phyloP scores from a whole-genome alignment of 1,140 invertebrate species.

The Cecropterus lyciades region DNA sequence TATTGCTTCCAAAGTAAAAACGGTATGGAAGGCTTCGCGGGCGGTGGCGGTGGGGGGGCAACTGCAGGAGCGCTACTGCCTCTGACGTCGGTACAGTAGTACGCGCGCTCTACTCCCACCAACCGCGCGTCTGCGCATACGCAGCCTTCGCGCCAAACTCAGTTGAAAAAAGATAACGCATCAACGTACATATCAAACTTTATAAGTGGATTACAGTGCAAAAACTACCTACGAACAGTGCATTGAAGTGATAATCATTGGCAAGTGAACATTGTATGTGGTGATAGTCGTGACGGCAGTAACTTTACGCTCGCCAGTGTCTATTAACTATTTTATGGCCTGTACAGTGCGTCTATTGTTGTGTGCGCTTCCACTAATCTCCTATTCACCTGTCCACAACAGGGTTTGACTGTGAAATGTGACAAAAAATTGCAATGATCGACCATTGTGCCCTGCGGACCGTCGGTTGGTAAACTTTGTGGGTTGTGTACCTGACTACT shows the following conservation, averaged over 20 bases:
- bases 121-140: slow-evolving; percentile 67
- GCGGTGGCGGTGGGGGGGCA: slow-evolving; percentile 49
- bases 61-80: slow-evolving; percentile 78
- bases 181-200: slow-evolving; percentile 40
- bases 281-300: slow-evolving; percentile 45
- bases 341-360: slow-evolving; percentile 75
- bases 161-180: slow-evolving; percentile 42
- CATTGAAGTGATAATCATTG: slow-evolving; percentile 42
- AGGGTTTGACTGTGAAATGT: slow-evolving; percentile 79
- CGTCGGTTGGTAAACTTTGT: slow-evolving; percentile 73
- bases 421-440: slow-evolving; percentile 80
- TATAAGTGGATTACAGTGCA: slow-evolving; percentile 75
- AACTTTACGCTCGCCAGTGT: slow-evolving; percentile 55
- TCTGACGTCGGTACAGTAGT: slow-evolving; percentile 70
- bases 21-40: slow-evolving; percentile 66
- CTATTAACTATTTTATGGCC: slow-evolving; percentile 76
- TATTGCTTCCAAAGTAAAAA: slow-evolving; percentile 78
- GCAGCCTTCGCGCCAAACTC: slow-evolving; percentile 56
- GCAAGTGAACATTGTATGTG: slow-evolving; percentile 44
- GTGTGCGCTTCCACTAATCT: slow-evolving; percentile 73
- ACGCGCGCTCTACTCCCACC: slow-evolving; percentile 72
- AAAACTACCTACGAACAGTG: slow-evolving; percentile 49
- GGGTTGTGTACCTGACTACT: slow-evolving; percentile 74
- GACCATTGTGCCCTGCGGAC: slow-evolving; percentile 58
- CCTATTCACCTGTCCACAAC: slow-evolving; percentile 75